Evolutionary conservation across 92 coral and sea anemone species (phyloP).

Genomic region (Epizoanthus fatuus): DNA sequence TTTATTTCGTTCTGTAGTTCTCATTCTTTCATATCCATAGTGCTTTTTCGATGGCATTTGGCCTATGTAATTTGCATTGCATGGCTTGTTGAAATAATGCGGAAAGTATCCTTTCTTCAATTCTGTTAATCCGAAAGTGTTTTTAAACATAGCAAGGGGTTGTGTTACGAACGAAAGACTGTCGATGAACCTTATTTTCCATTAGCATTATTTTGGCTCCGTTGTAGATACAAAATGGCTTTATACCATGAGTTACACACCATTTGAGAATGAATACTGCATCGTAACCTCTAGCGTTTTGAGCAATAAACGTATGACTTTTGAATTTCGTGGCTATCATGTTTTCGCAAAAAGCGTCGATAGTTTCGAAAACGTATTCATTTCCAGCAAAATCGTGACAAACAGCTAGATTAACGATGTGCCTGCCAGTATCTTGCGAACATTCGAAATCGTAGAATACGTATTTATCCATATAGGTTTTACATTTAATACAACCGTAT

Average conservation of each 20-base stretch:
- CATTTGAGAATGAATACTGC: conserved; percentile 6
- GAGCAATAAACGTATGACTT: conserved; percentile 25
- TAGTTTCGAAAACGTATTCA: neutral
- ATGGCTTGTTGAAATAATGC: no score
- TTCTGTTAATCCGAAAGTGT: conserved; percentile 1
- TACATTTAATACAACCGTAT: no score
- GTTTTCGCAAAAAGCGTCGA: conserved; percentile 17
- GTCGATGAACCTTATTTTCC: neutral
- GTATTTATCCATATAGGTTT: conserved; percentile 6
- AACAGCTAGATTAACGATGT: conserved; percentile 1
- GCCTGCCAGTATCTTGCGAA: no score
- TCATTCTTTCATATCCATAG: conserved; percentile 71
- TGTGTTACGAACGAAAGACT: neutral
- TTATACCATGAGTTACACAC: neutral
- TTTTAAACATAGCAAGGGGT: neutral
- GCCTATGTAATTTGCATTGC: no score
- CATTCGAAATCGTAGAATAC: neutral
- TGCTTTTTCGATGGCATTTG: conserved; percentile 38
- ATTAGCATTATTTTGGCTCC: neutral
- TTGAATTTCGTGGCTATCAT: neutral
- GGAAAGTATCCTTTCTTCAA: no score
- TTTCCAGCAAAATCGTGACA: conserved; percentile 7
- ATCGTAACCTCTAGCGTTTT: conserved; percentile 8
- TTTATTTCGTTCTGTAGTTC: conserved; percentile 2
- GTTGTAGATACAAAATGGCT: no score